Evolutionary conservation across 2,113 vertebrate genomes (phyloP).

Genomic region (Diphyllodes magnificus): DNA sequence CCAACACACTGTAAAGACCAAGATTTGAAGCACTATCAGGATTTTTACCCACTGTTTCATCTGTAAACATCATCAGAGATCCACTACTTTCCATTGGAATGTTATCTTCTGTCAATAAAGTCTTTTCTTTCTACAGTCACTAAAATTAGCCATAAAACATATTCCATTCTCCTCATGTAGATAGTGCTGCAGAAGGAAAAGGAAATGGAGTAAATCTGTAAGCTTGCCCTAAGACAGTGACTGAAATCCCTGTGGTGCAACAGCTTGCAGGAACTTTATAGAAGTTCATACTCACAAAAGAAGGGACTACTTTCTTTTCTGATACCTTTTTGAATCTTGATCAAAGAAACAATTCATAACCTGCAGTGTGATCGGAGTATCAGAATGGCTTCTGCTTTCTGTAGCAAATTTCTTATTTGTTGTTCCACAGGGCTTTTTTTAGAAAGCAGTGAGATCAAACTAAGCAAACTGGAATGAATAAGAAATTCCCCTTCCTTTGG

Average conservation of each 20-base stretch:
- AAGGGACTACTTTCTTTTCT: neutral
- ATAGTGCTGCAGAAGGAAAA: neutral
- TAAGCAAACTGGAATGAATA: neutral
- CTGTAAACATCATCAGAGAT: neutral
- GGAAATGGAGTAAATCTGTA: neutral
- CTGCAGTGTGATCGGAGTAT: rapidly evolving
- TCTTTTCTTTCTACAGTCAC: neutral
- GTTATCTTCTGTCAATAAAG: neutral
- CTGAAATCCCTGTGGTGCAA: neutral
- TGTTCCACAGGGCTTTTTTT: neutral
- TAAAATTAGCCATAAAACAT: neutral
- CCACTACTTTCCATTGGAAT: neutral
- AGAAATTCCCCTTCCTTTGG: neutral
- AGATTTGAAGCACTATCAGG: neutral
- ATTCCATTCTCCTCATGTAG: neutral
- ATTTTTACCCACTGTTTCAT: neutral
- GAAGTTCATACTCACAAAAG: neutral
- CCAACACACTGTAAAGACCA: neutral
- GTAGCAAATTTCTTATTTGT: neutral
- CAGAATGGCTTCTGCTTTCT: neutral
- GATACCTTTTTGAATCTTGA: neutral
- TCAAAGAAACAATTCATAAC: neutral
- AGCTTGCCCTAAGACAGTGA: neutral
- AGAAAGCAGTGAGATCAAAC: neutral
- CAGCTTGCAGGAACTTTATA: neutral